Base-by-base conservation (phyloP, 2,797 vertebrate species). In the Mormyrops attenuatus region DNA sequence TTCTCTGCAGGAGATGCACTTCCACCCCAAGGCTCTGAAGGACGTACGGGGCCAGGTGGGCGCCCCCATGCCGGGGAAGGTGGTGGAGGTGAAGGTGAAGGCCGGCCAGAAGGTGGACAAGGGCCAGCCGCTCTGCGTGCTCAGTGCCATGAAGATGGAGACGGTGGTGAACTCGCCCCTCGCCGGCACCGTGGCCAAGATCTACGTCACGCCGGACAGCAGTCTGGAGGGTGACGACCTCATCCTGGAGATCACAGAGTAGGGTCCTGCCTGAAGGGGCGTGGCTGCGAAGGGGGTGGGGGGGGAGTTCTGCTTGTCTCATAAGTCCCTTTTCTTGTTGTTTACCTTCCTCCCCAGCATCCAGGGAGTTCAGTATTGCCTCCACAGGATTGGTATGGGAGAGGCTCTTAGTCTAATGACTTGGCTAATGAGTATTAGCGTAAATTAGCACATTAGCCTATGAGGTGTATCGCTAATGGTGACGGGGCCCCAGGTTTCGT, bases 141-240 rank as follows among this genome's bases (percentile, higher is more conserved):
- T 99, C 87, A 98, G 97, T 0, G 97, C 98, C 93, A 99, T 99
- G 98, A 99, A 99, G 95, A 99, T 98, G 98, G 98, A 99, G 95
- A 99, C 95, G 0, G 97, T 99, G 93, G 98, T 99, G 92, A 99
- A 98, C 88, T 97, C 97, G 0, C 98, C 98, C 0, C 0, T 97
- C 91, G 91, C 94, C 0, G 98, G 98, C 57, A 97, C 95, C 0
- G 50, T 99, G 92, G 92, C 93, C 38, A 96, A 95, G 87, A 89
- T 99, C 47, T 95, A 98, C 0, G 95, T 97, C 69, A 94, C 94
- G 1, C 41, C 92, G 0, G 97, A 98, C 82, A 92, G 96, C 94
- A 97, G 96, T 89, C 95, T 97, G 92, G 97, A 99, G 93, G 98
- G 97, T 2, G 97, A 99, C 0, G 98, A 99, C 94, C 97, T 99